Evolutionary conservation across 2,888 invertebrate species (phyloP).

Genomic region (Sturmia bella): DNA sequence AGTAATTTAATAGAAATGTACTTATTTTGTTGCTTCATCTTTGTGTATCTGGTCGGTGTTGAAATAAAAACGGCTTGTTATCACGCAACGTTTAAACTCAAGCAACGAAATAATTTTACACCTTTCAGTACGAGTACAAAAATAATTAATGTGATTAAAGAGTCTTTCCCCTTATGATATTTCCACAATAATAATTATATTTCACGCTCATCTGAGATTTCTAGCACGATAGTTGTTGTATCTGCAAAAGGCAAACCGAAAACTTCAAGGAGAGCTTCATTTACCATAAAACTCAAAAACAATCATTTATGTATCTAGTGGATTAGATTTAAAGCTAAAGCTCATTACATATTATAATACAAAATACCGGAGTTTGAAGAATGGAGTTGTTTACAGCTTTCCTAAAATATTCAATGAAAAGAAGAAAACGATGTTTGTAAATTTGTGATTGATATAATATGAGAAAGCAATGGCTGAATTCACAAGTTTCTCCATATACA

Average conservation of each 20-base stretch:
- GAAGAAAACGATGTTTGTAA: no score
- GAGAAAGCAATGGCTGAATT: no score
- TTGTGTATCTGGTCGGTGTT: no score
- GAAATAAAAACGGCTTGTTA: no score
- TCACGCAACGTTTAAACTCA: no score
- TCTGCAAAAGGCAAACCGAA: slow-evolving; percentile 19
- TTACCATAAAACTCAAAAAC: slow-evolving; percentile 4
- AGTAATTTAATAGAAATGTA: no score
- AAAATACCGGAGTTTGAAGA: no score
- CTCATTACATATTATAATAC: slow-evolving; percentile 41
- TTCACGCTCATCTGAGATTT: slow-evolving; percentile 64
- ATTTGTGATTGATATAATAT: no score
- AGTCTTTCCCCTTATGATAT: slow-evolving; percentile 8
- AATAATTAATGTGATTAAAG: slow-evolving; percentile 39
- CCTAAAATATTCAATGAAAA: no score
- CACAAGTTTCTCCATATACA: no score
- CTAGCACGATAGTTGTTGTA: slow-evolving; percentile 21
- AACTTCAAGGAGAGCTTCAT: slow-evolving; percentile 1
- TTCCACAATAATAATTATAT: slow-evolving; percentile 59
- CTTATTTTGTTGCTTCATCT: no score
- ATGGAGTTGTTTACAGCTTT: no score
- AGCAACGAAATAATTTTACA: slow-evolving; percentile 38
- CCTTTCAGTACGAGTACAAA: slow-evolving; percentile 43
- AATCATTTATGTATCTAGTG: slow-evolving; percentile 40
- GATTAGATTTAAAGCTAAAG: slow-evolving; percentile 39